Conservation (phyloP, 2,797 vertebrate genomes). For the Xiphophorus birchmanni region DNA sequence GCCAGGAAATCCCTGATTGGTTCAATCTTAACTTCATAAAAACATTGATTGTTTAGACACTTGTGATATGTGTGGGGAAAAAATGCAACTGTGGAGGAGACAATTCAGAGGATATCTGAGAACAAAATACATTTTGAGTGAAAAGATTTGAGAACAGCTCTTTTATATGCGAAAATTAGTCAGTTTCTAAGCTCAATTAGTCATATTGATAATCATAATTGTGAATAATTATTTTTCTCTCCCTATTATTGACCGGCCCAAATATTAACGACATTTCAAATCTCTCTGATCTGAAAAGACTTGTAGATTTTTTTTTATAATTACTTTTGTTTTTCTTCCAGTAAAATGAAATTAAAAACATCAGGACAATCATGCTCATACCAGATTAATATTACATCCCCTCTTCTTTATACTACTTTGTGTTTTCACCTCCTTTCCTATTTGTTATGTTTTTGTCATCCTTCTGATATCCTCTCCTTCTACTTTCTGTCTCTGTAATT, state of each 20-base stretch:
- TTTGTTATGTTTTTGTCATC: constrained; percentile 7
- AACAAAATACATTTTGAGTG: not conserved
- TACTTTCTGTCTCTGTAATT: constrained; percentile 34
- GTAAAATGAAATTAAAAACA: not conserved
- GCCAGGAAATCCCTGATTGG: not conserved
- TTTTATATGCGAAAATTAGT: not conserved
- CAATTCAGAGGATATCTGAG: not conserved
- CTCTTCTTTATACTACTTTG: not conserved
- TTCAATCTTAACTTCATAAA: not conserved
- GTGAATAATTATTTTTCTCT: not conserved
- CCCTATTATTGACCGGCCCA: not conserved
- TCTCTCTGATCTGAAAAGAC: not conserved
- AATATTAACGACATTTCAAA: not conserved
- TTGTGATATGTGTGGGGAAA: not conserved
- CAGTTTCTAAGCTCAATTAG: not conserved
- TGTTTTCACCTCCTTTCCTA: constrained; percentile 13
- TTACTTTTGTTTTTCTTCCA: not conserved
- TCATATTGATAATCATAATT: not conserved
- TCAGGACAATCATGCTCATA: not conserved
- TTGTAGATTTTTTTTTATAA: not conserved
- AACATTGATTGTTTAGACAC: not conserved
- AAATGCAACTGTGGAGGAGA: not conserved
- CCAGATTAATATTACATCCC: not conserved
- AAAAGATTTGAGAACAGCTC: not conserved
- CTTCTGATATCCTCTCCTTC: constrained; percentile 15